Percentiles rank a stretch among this genome's conserved stretches.
These are phyloP conservation scores for Drosophila novamexicana DNA, from an alignment of 1,140 invertebrate genomes.

Conservation along the genomic window DNA sequence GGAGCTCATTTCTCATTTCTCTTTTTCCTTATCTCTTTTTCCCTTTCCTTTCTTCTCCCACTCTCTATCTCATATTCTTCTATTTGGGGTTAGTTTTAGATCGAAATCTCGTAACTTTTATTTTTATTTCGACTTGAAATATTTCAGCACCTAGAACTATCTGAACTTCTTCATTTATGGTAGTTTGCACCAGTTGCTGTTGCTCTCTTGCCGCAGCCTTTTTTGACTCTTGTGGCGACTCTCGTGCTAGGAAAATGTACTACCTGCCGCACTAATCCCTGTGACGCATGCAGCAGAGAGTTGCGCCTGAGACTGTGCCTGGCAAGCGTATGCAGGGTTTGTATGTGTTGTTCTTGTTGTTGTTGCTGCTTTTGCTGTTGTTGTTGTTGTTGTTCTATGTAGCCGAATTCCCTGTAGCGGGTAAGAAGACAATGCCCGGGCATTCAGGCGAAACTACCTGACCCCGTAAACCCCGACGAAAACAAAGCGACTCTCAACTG, in stretches of 20 bases:
- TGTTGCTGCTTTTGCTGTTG: slow-evolving; percentile 22
- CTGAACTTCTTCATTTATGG: not conserved
- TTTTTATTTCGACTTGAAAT: too few relatives aligned
- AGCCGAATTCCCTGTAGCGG: slow-evolving; percentile 49
- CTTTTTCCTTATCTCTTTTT: not conserved
- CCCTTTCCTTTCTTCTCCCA: too few relatives aligned
- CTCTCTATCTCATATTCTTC: too few relatives aligned
- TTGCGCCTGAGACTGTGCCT: slow-evolving; percentile 3
- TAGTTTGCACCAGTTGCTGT: slow-evolving; percentile 3
- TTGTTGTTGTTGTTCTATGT: slow-evolving; percentile 26
- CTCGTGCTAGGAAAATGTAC: slow-evolving; percentile 48
- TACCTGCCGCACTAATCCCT: slow-evolving; percentile 57
- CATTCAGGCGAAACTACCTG: slow-evolving; percentile 73
- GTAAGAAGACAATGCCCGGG: slow-evolving; percentile 62
- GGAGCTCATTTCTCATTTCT: not conserved
- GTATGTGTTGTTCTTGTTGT: slow-evolving; percentile 14
- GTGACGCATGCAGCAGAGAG: slow-evolving; percentile 53
- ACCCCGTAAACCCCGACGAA: slow-evolving; percentile 44
- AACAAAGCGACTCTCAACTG: slow-evolving; percentile 51
- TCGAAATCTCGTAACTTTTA: too few relatives aligned
- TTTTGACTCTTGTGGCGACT: slow-evolving; percentile 37
- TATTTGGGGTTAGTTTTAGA: too few relatives aligned
- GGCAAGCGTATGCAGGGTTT: slow-evolving; percentile 13
- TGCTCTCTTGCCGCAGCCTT: slow-evolving; percentile 19
- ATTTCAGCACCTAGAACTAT: too few relatives aligned